A percentile compares a stretch with the other conserved stretches of the same genome.
These are phyloP conservation scores for Meteorus cinctellus DNA, from an alignment of 2,888 invertebrate species.

Conservation along the genomic window DNA sequence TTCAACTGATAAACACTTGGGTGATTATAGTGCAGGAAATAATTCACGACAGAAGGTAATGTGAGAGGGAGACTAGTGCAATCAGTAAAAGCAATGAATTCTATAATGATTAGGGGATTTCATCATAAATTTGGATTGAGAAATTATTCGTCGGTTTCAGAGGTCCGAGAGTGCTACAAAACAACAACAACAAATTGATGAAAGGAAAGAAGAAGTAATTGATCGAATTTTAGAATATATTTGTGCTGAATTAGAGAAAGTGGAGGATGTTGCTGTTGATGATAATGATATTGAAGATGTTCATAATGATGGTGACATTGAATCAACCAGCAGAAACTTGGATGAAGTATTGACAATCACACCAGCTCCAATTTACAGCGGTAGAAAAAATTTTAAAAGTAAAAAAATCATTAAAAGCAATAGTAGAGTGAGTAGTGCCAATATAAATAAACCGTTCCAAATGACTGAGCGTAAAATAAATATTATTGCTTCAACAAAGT, in stretches of 20 bases:
- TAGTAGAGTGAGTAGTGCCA: slow-evolving; percentile 49
- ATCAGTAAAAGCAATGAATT: background rate
- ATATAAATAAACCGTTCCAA: slow-evolving; percentile 42
- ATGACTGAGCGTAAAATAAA: slow-evolving; percentile 37
- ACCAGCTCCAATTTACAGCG: slow-evolving; percentile 60
- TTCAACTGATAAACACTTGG: background rate
- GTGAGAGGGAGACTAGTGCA: background rate
- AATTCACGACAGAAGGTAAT: slow-evolving; percentile 12
- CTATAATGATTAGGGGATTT: background rate
- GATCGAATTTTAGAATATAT: slow-evolving; percentile 63
- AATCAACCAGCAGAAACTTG: slow-evolving; percentile 53
- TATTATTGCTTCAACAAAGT: slow-evolving; percentile 37
- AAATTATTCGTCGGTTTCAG: slow-evolving; percentile 9
- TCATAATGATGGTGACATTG: background rate
- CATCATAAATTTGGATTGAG: background rate
- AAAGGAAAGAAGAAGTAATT: slow-evolving; percentile 59
- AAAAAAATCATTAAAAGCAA: slow-evolving; percentile 39
- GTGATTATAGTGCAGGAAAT: background rate
- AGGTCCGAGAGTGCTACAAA: background rate
- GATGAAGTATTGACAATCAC: slow-evolving; percentile 62
- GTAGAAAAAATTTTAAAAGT: slow-evolving; percentile 50
- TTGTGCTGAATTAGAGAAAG: slow-evolving; percentile 58
- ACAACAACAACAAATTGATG: background rate
- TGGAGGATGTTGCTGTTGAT: slow-evolving; percentile 37
- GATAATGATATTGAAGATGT: slow-evolving; percentile 51